Conservation (phyloP, 2,113 vertebrate species). For the Dermatemys mawii region DNA sequence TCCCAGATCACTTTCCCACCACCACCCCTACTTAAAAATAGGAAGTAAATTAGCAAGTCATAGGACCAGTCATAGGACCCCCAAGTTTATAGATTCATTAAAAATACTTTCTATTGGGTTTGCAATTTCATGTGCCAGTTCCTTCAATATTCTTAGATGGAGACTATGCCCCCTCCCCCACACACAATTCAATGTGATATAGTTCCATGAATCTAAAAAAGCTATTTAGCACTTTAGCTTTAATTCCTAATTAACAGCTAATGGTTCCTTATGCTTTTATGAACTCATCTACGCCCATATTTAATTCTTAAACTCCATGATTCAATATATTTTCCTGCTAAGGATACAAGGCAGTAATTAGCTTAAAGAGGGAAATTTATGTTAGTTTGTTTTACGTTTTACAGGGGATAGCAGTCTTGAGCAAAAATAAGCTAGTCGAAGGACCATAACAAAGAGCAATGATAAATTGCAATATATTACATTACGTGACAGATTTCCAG, state of each 20-base stretch:
- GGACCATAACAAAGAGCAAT: neutral
- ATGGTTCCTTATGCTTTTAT: constrained; percentile 49
- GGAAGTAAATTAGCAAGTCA: neutral
- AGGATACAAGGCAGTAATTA: neutral
- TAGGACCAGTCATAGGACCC: neutral
- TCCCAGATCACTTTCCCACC: neutral
- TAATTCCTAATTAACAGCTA: constrained; percentile 65
- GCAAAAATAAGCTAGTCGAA: neutral
- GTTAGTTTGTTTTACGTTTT: neutral
- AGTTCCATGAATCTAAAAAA: constrained; percentile 11
- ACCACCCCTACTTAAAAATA: neutral
- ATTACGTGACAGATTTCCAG: neutral
- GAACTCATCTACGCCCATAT: constrained; percentile 15
- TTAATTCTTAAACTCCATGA: constrained; percentile 44
- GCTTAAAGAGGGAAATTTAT: constrained; percentile 5
- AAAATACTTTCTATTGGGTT: neutral
- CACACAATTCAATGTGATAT: no score
- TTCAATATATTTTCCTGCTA: constrained; percentile 29
- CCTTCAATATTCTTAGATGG: neutral
- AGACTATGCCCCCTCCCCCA: neutral
- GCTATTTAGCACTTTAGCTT: constrained; percentile 51
- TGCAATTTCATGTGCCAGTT: neutral
- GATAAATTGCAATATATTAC: neutral
- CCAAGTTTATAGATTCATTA: neutral
- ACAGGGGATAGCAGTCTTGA: neutral